Evolutionary conservation across 1,140 invertebrate genomes (phyloP).

Genomic region (Chionoecetes opilio): DNA sequence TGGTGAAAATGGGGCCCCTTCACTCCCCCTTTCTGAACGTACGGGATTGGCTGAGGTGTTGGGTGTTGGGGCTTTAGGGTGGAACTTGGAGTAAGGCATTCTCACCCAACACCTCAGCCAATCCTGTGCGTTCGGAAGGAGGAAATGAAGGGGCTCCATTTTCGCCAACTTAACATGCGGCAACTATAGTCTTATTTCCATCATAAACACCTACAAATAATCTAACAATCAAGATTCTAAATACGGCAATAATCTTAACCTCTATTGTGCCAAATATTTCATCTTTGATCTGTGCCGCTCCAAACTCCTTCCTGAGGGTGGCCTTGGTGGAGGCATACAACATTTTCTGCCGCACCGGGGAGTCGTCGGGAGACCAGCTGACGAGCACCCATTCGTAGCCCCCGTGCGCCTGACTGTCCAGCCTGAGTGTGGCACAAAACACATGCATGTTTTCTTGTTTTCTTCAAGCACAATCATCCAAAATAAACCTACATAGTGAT

Average conservation of each 20-base stretch:
- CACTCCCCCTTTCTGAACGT: no score
- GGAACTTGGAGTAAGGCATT: no score
- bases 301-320: slow-evolving; percentile 98
- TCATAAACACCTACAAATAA: not conserved
- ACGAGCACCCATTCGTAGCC: slow-evolving; percentile 96
- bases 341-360: slow-evolving; percentile 98
- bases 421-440: slow-evolving; percentile 84
- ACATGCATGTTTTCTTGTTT: not conserved
- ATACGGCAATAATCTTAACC: slow-evolving; percentile 84
- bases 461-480: no score
- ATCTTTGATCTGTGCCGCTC: slow-evolving; percentile 93
- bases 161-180: no score
- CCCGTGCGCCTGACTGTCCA: slow-evolving; percentile 92
- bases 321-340: slow-evolving; percentile 99
- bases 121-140: no score
- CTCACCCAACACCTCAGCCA: no score
- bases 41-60: no score
- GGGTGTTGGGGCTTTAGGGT: no score
- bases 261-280: slow-evolving; percentile 93
- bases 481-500: not conserved
- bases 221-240: not conserved
- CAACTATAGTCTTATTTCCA: not conserved
- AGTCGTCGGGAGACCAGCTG: slow-evolving; percentile 96
- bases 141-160: no score
- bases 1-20: no score